Conservation (phyloP, 2,888 invertebrate genomes). For the Nemotelus pantherinus region DNA sequence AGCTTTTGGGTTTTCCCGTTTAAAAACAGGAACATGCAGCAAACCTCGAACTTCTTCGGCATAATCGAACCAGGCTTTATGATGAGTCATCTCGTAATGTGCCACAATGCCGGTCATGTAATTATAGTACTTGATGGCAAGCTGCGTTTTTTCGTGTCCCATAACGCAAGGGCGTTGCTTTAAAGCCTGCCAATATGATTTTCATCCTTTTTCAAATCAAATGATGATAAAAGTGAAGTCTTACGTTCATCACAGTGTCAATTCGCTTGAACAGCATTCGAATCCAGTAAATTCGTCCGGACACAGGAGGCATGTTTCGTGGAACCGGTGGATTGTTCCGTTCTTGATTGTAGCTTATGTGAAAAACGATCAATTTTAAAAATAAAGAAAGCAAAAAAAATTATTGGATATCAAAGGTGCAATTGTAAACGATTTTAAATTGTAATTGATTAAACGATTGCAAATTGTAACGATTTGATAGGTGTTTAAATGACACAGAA, state of each 20-base stretch:
- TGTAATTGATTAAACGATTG: too few relatives aligned
- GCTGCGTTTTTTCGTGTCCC: conserved; percentile 74
- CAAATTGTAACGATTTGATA: too few relatives aligned
- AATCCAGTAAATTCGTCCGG: conserved; percentile 86
- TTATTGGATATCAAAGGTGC: too few relatives aligned
- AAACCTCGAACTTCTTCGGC: conserved; percentile 73
- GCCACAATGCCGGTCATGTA: conserved; percentile 80
- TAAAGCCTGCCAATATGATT: conserved; percentile 48
- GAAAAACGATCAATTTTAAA: neutral
- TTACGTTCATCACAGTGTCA: conserved; percentile 77
- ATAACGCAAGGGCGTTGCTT: conserved; percentile 64
- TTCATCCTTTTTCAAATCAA: neutral
- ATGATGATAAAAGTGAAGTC: conserved; percentile 44
- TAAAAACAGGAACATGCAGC: conserved; percentile 75
- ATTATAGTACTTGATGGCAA: conserved; percentile 81
- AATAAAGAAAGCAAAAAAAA: neutral
- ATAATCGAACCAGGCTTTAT: conserved; percentile 82
- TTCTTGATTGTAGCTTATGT: conserved; percentile 76
- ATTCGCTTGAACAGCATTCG: conserved; percentile 79
- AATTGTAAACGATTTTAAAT: too few relatives aligned
- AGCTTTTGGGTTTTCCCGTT: conserved; percentile 72
- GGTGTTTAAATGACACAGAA: too few relatives aligned
- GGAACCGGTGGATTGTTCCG: conserved; percentile 78
- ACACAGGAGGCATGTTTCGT: conserved; percentile 80
- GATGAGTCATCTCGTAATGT: conserved; percentile 85